Evolutionary conservation across 2,888 invertebrate genomes (phyloP).

Genomic region (Masnerella sp.): DNA sequence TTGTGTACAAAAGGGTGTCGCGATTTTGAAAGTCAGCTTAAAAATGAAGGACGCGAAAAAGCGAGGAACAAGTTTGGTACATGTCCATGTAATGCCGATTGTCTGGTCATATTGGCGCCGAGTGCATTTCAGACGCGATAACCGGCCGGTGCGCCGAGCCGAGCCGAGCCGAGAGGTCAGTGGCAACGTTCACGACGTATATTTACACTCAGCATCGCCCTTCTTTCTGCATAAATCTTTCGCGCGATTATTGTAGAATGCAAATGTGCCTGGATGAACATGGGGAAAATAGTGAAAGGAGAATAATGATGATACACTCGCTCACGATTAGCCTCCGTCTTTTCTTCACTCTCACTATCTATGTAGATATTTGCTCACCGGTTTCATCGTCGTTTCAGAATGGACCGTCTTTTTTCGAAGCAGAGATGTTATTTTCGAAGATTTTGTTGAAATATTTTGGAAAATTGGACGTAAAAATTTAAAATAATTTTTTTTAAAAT

Average conservation of each 20-base stretch:
- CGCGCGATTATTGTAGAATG: conserved; percentile 24
- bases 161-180: conserved; percentile 49
- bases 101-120: conserved; percentile 49
- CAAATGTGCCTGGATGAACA: conserved; percentile 22
- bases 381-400: too few relatives aligned
- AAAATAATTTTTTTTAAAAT: too few relatives aligned
- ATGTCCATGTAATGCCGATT: conserved; percentile 23
- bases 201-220: conserved; percentile 27
- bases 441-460: too few relatives aligned
- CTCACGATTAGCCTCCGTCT: conserved; percentile 30
- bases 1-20: conserved; percentile 17
- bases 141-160: conserved; percentile 12
- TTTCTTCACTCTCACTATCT: conserved; percentile 51
- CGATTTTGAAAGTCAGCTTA: conserved; percentile 26
- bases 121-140: conserved; percentile 45
- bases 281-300: conserved; percentile 49
- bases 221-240: conserved; percentile 28
- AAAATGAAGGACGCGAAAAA: conserved; percentile 17
- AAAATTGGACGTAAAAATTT: too few relatives aligned
- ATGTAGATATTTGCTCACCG: too few relatives aligned
- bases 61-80: conserved; percentile 7
- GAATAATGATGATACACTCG: conserved; percentile 38
- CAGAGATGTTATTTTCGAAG: too few relatives aligned
- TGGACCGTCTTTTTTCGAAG: too few relatives aligned
- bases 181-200: conserved; percentile 31